Evolutionary conservation across 2,888 invertebrate species (phyloP).

Genomic region (Papilio protenor): DNA sequence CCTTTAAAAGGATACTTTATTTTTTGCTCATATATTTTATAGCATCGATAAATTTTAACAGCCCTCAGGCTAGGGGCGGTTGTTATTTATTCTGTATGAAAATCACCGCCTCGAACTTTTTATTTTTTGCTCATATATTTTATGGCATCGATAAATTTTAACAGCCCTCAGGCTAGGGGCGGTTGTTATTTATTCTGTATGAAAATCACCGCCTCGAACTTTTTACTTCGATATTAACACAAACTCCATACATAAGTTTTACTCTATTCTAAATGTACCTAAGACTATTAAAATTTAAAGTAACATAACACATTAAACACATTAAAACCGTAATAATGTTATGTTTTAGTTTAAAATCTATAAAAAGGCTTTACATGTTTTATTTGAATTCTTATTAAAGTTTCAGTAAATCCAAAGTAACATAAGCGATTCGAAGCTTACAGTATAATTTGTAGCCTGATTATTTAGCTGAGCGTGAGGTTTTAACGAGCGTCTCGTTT

Average conservation of each 20-base stretch:
- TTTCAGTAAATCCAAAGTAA: conserved; percentile 33
- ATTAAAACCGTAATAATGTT: neutral
- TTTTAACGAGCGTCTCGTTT: conserved; percentile 44
- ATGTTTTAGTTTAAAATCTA: neutral
- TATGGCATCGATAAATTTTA: conserved; percentile 18
- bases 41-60: conserved; percentile 10
- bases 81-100: conserved; percentile 2
- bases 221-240: neutral
- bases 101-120: neutral
- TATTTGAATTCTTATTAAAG: conserved; percentile 12
- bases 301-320: too few relatives aligned
- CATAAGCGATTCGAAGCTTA: conserved; percentile 39
- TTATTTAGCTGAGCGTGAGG: conserved; percentile 41
- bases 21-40: conserved; percentile 16
- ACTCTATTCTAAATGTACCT: too few relatives aligned
- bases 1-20: conserved; percentile 2
- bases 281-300: neutral
- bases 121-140: conserved; percentile 12
- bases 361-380: neutral
- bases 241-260: neutral
- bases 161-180: neutral
- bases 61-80: neutral
- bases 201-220: neutral
- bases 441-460: conserved; percentile 44
- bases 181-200: neutral